phyloP scores from a whole-genome alignment of 2,888 invertebrate species.

The Maniola hyperantus region DNA sequence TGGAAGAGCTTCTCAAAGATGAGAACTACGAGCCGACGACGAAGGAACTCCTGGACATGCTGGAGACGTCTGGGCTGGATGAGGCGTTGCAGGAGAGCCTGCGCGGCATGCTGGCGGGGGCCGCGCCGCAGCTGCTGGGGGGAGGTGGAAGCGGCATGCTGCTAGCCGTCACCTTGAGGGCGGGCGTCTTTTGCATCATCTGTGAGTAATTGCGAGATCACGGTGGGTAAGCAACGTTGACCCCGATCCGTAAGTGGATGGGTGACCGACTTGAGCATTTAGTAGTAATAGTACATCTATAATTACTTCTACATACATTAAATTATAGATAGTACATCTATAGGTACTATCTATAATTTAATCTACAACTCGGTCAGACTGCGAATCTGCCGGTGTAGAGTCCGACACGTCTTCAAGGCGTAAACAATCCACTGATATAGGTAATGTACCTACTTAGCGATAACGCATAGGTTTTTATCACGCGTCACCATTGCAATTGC shows the following conservation, averaged over 20 bases:
- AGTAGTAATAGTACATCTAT: too few relatives aligned
- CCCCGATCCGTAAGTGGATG: too few relatives aligned
- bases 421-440: slow-evolving; percentile 12
- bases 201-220: slow-evolving; percentile 48
- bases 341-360: too few relatives aligned
- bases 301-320: too few relatives aligned
- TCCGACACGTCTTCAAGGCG: slow-evolving; percentile 5
- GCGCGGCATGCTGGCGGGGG: slow-evolving; percentile 74
- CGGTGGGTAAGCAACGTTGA: too few relatives aligned
- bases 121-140: slow-evolving; percentile 66
- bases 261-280: too few relatives aligned
- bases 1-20: slow-evolving; percentile 56
- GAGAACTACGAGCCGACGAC: slow-evolving; percentile 67
- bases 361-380: neutral
- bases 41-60: slow-evolving; percentile 81
- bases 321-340: too few relatives aligned
- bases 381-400: neutral
- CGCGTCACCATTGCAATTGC: slow-evolving; percentile 9
- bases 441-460: slow-evolving; percentile 2
- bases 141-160: slow-evolving; percentile 49
- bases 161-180: slow-evolving; percentile 58
- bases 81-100: slow-evolving; percentile 85
- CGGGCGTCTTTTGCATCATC: slow-evolving; percentile 61
- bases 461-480: neutral
- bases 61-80: slow-evolving; percentile 82